These are phyloP conservation scores for Mythimna lalbum DNA, from an alignment of 2,888 invertebrate species.

Conservation along the genomic window DNA sequence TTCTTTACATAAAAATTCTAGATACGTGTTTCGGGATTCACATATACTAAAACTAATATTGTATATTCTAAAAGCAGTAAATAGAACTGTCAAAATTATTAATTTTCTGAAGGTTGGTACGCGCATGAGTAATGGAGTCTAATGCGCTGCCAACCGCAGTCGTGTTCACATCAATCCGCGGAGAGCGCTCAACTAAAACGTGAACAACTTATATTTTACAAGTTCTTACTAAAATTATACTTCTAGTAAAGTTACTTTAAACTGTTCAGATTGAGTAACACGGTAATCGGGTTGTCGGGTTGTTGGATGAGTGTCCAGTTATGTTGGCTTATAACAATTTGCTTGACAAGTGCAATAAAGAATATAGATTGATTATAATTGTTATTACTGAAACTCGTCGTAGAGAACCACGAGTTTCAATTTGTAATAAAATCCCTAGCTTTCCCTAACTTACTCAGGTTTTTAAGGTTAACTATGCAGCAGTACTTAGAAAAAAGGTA, in stretches of 20 bases:
- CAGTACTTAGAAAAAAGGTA: too few relatives aligned
- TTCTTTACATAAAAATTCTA: too few relatives aligned
- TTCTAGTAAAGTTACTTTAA: constrained; percentile 9
- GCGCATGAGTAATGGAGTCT: constrained; percentile 35
- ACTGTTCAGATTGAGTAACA: constrained; percentile 9
- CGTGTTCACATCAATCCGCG: constrained; percentile 17
- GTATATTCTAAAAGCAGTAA: neutral
- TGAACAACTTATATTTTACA: constrained; percentile 1
- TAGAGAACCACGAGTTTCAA: too few relatives aligned
- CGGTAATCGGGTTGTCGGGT: too few relatives aligned
- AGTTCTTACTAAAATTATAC: neutral
- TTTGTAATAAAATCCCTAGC: too few relatives aligned
- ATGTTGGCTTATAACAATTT: neutral
- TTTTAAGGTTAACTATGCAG: too few relatives aligned
- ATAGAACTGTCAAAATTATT: neutral
- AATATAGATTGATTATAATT: neutral
- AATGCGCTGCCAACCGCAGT: constrained; percentile 29
- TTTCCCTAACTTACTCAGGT: too few relatives aligned
- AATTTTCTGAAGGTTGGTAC: neutral
- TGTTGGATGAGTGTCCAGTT: too few relatives aligned
- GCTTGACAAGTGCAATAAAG: neutral
- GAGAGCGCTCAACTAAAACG: neutral
- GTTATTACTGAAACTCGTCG: neutral
- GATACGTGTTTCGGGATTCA: too few relatives aligned
- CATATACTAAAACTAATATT: too few relatives aligned